phyloP scores from a whole-genome alignment of 2,113 vertebrate species.

The Alligator mississippiensis region DNA sequence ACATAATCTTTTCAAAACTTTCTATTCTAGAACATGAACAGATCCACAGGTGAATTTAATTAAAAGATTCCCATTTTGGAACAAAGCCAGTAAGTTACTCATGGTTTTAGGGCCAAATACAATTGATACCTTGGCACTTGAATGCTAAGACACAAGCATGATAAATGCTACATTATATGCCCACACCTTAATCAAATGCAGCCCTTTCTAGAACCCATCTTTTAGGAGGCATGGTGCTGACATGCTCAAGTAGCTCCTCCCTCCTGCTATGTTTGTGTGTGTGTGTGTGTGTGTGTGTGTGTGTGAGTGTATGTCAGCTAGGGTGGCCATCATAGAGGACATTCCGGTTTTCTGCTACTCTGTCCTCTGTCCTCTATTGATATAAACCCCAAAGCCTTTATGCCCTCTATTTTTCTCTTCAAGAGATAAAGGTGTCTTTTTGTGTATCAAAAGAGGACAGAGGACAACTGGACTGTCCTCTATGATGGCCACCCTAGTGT shows the following conservation, averaged over 20 bases:
- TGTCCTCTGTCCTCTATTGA: no score
- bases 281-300: no score
- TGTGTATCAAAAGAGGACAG: no score
- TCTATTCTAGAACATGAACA: neutral
- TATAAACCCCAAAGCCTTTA: no score
- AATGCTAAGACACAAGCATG: neutral
- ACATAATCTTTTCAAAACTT: neutral
- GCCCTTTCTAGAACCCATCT: neutral
- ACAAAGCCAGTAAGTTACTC: neutral
- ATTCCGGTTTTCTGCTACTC: no score
- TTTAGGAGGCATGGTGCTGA: neutral
- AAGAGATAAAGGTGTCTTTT: no score
- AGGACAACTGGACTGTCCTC: no score
- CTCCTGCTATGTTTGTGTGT: neutral
- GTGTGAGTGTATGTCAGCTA: no score
- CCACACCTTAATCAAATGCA: neutral
- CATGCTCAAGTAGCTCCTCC: neutral
- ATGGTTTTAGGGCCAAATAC: neutral
- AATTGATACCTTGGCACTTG: neutral
- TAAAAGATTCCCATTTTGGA: neutral
- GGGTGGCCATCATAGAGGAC: no score
- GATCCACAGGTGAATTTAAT: neutral
- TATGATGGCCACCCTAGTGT: no score
- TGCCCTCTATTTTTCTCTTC: no score
- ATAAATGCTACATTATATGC: no score